These are phyloP conservation scores for Alentia gelatinosa DNA, from an alignment of 2,888 invertebrate species.

Conservation along the genomic window DNA sequence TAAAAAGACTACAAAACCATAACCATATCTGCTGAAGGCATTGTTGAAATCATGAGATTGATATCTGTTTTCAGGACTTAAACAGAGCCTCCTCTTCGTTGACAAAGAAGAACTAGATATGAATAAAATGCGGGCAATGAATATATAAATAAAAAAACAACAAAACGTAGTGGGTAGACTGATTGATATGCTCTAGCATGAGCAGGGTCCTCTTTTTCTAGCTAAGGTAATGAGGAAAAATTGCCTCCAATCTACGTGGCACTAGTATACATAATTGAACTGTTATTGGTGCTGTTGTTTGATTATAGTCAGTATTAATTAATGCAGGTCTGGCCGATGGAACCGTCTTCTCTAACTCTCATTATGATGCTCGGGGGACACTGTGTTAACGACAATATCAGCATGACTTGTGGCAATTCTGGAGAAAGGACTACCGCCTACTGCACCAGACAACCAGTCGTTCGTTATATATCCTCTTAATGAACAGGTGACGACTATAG, in stretches of 20 bases:
- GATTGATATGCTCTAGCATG: not conserved
- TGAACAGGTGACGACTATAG: too few species aligned
- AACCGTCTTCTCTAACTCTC: not conserved
- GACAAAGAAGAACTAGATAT: not conserved
- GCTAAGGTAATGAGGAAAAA: not conserved
- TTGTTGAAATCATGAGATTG: too few species aligned
- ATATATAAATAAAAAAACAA: not conserved
- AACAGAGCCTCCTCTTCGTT: too few species aligned
- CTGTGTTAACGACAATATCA: not conserved
- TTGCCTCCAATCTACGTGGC: not conserved
- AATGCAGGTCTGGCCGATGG: not conserved
- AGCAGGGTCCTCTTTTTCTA: not conserved
- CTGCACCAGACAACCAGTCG: too few species aligned
- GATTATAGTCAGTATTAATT: not conserved
- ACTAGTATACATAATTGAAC: not conserved
- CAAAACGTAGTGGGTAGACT: not conserved
- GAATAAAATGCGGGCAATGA: not conserved
- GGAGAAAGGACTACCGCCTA: too few species aligned
- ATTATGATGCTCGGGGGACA: not conserved
- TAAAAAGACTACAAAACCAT: not conserved
- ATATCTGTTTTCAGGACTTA: too few species aligned
- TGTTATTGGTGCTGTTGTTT: not conserved
- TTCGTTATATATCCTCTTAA: too few species aligned
- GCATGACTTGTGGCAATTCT: too few species aligned
- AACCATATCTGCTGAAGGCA: too few species aligned